Base-by-base conservation (phyloP, 2,113 vertebrate species). In the Prunella himalayana region DNA sequence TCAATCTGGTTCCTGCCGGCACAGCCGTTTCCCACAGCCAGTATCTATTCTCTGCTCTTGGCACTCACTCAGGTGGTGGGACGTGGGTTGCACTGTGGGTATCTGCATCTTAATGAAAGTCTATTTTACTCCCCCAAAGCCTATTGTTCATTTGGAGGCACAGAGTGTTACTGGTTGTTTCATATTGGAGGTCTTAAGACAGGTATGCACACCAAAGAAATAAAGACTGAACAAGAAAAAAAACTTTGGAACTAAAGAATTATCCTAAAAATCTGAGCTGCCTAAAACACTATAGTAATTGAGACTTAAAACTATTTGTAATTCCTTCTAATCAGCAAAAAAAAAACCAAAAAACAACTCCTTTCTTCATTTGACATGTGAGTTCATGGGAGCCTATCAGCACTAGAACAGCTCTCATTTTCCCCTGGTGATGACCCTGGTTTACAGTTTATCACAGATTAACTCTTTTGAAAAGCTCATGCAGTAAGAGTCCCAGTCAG, bases 1-100 rank as follows among this genome's bases (percentile, higher is more conserved):
- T 88, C 91, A 84, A 68, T 84, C 83, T 84, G 86, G 80, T 68
- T 92, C 91, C 94, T 94, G 94, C 64, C 9, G 5, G 94, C 86
- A 76, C 59, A 81, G 60, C 57, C 9, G 16, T 65, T 90, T 94
- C 92, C 82, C 82, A 68, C 70, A 86, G 77, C 86, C 68, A 64
- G 10, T 59, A 84, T 73, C 91, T 92, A 77, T 90, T 90, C 92
- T 85, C 68, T 92, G 88, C 75, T 86, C 76, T 86, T 93, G 88
- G 92, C 92, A 86, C 77, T 93, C 78, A 41, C 78, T 81, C 76
- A 56, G 80, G 76, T 75, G 69, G 86, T 82, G 77, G 80, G 91
- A 91, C 0, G 53, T 84, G 64, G 82, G 69, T 39, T 88, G 68
- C 60, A 41, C 88, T 68, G 61, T 70, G 86, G 94, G 83, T 75